Conservation (phyloP, 2,888 invertebrate species). For the Pristionchus japonicus region DNA sequence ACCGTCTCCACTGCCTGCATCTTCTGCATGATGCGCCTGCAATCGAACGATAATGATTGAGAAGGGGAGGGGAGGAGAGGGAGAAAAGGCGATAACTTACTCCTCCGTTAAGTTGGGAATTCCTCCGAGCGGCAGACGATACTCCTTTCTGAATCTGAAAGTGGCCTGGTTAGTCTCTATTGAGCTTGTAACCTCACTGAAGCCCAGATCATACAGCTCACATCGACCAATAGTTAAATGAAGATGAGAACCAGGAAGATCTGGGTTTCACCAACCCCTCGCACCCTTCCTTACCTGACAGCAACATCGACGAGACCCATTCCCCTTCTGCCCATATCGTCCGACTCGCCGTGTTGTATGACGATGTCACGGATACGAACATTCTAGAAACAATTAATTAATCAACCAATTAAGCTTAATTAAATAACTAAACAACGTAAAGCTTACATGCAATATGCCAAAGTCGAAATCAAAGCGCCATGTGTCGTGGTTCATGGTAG, state of each 20-base stretch:
- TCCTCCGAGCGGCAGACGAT: background rate
- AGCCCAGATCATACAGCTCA: no score
- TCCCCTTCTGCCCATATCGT: constrained; percentile 7
- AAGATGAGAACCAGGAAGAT: background rate
- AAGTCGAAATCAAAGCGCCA: no score
- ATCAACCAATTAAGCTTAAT: background rate
- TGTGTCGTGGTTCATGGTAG: no score
- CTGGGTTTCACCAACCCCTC: background rate
- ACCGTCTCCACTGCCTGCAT: background rate
- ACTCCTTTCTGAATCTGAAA: background rate
- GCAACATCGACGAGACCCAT: background rate
- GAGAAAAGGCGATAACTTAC: background rate
- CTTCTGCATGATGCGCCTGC: background rate
- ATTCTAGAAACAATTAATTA: background rate
- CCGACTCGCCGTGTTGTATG: background rate
- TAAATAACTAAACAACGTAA: background rate
- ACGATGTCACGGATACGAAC: background rate
- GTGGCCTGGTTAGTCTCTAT: background rate
- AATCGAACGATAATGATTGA: background rate
- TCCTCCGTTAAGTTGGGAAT: background rate
- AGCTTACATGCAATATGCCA: no score
- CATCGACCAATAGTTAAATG: no score
- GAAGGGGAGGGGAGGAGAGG: background rate
- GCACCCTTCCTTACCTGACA: background rate
- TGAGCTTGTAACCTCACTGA: no score